Percentiles rank a stretch among this genome's conserved stretches.
Evolutionary conservation across 2,888 invertebrate genomes (phyloP).

Genomic region (Limnephilus marmoratus): DNA sequence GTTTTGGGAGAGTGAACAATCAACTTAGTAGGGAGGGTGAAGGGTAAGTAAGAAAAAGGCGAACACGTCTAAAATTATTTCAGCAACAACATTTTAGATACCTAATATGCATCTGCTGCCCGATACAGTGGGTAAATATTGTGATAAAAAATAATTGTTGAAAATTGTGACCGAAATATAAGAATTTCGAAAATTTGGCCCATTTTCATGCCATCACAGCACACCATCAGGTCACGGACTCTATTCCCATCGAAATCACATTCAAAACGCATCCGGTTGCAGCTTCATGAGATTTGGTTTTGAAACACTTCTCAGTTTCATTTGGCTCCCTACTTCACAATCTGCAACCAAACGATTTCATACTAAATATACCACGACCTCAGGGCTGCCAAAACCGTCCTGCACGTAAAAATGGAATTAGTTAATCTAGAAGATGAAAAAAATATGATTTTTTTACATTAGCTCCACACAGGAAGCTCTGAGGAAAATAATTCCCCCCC

Average conservation of each 20-base stretch:
- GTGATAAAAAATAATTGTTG: background rate
- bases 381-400: slow-evolving; percentile 47
- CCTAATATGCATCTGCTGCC: too few species aligned
- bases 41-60: too few species aligned
- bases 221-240: background rate
- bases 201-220: background rate
- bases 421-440: background rate
- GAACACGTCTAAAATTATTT: too few species aligned
- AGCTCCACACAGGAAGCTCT: too few species aligned
- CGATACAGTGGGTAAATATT: background rate
- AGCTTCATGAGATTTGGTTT: slow-evolving; percentile 1
- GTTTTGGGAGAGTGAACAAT: too few species aligned
- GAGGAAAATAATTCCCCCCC: too few species aligned
- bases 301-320: background rate
- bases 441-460: too few species aligned
- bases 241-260: background rate
- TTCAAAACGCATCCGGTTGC: slow-evolving; percentile 16
- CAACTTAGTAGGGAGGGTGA: too few species aligned
- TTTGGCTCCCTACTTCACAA: slow-evolving; percentile 19
- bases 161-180: background rate
- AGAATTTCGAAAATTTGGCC: background rate
- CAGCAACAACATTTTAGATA: too few species aligned
- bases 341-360: slow-evolving; percentile 7
- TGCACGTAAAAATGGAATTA: background rate
- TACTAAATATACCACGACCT: background rate